phyloP scores from a whole-genome alignment of 2,797 vertebrate genomes.

The Malacoraja senta region DNA sequence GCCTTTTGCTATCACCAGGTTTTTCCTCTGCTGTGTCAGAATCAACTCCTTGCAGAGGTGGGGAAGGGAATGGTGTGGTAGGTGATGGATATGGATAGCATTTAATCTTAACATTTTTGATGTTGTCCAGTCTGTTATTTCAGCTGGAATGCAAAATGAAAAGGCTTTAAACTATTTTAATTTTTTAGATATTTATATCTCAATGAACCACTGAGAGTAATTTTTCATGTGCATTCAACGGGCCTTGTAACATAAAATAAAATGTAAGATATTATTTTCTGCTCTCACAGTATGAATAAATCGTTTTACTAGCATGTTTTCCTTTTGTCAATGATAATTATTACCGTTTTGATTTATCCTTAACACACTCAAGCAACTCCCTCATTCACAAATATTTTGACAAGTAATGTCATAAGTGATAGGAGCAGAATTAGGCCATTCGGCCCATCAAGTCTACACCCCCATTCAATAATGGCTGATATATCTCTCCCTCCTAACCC shows the following conservation, averaged over 20 bases:
- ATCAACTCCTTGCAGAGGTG: neutral
- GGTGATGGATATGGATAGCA: neutral
- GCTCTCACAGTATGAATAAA: neutral
- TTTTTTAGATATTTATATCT: no score
- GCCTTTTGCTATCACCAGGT: neutral
- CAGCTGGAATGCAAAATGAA: no score
- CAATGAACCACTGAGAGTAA: no score
- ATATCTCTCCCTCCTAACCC: no score
- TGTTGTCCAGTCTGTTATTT: neutral
- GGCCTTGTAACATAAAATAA: no score
- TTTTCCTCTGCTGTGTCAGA: neutral
- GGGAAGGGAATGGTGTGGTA: neutral
- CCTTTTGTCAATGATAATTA: neutral
- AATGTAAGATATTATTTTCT: neutral
- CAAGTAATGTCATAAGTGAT: neutral
- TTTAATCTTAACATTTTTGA: neutral
- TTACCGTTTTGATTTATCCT: neutral
- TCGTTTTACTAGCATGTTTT: neutral
- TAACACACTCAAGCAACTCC: neutral
- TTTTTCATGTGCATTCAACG: no score
- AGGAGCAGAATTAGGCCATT: no score
- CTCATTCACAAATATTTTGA: conserved; percentile 27
- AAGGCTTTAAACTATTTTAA: no score
- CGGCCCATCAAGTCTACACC: no score
- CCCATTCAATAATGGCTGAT: no score